Evolutionary conservation across 2,113 vertebrate species (phyloP).

Genomic region (Tretioscincus oriximinensis): DNA sequence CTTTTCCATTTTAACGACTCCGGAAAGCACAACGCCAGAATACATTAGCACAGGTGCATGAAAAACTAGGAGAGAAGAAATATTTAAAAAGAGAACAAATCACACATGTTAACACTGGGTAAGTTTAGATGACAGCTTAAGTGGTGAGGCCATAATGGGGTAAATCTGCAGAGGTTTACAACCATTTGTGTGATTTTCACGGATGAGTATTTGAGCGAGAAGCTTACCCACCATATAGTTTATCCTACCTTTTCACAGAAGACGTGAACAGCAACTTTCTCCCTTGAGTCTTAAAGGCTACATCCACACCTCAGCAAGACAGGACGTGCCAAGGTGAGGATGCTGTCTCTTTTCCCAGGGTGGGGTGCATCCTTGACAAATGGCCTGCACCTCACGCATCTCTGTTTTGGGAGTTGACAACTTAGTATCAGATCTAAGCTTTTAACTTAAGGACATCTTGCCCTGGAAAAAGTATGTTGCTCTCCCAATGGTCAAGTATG

Average conservation of each 20-base stretch:
- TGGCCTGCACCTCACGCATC: too few species aligned
- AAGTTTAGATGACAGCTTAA: background rate
- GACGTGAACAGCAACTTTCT: background rate
- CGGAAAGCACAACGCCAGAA: background rate
- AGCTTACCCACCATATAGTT: too few species aligned
- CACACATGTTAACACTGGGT: background rate
- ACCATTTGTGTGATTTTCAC: background rate
- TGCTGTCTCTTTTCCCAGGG: too few species aligned
- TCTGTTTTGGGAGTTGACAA: too few species aligned
- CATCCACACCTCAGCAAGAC: too few species aligned
- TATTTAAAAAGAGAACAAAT: background rate
- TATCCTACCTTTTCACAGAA: background rate
- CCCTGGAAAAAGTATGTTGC: too few species aligned
- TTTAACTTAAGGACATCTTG: too few species aligned
- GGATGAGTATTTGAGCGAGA: background rate
- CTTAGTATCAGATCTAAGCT: too few species aligned
- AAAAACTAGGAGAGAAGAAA: conserved; percentile 15
- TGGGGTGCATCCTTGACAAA: too few species aligned
- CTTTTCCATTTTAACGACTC: conserved; percentile 40
- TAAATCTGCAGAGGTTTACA: background rate
- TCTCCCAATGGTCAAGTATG: too few species aligned
- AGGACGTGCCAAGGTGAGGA: too few species aligned
- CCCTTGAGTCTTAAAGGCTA: too few species aligned
- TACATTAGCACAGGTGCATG: conserved; percentile 16
- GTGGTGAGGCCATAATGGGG: background rate